Evolutionary conservation across 2,113 vertebrate species (phyloP).

Genomic region (Machaerirhynchus nigripectus): DNA sequence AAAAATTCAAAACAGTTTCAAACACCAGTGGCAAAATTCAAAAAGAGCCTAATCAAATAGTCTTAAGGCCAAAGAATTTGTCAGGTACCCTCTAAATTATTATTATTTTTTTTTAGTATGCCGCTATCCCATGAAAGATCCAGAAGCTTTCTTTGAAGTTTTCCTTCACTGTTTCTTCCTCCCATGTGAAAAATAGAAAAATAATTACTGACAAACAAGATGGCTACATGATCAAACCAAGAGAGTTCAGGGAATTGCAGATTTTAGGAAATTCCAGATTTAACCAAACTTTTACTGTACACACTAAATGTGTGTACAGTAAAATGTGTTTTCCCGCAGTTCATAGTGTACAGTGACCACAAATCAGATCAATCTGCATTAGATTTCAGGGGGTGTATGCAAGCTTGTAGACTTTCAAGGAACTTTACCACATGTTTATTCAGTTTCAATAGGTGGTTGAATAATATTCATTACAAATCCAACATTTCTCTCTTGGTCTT

Average conservation of each 20-base stretch:
- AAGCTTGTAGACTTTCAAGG: background rate
- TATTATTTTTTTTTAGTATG: background rate
- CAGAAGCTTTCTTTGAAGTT: background rate
- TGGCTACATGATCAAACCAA: background rate
- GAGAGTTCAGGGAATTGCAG: background rate
- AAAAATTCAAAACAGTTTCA: background rate
- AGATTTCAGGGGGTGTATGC: background rate
- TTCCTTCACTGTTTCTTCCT: background rate
- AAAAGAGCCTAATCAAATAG: background rate
- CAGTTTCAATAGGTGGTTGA: background rate
- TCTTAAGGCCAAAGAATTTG: background rate
- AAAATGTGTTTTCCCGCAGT: background rate
- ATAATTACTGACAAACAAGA: background rate
- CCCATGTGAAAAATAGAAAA: background rate
- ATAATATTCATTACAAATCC: background rate
- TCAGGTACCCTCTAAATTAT: background rate
- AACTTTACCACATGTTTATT: background rate
- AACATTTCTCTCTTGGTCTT: background rate
- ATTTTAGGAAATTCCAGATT: no score
- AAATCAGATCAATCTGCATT: background rate
- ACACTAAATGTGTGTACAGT: fast-evolving
- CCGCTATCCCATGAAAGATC: background rate
- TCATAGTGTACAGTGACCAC: background rate
- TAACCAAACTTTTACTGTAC: no score
- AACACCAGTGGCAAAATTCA: background rate